A percentile compares a stretch with the other conserved stretches of the same genome.
Evolutionary conservation across 2,113 vertebrate species (phyloP).

Genomic region (Rhinoderma darwinii): DNA sequence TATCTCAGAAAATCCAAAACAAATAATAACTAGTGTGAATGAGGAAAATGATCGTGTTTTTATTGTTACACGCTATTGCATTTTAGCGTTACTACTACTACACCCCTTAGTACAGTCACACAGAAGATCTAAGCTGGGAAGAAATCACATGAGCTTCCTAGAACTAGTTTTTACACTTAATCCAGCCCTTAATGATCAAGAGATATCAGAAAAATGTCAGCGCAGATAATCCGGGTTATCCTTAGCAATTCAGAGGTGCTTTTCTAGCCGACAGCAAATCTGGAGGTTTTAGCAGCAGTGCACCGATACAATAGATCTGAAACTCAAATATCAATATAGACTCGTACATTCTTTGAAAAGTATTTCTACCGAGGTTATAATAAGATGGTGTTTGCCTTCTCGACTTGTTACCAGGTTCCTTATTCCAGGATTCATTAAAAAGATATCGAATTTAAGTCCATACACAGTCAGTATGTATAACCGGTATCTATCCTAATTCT

Average conservation of each 20-base stretch:
- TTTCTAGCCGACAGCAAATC: conserved; percentile 58
- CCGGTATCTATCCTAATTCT: too few species aligned
- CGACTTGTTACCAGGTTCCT: neutral
- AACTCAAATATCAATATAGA: conserved; percentile 59
- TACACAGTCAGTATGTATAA: too few species aligned
- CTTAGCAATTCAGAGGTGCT: conserved; percentile 28
- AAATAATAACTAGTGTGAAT: neutral
- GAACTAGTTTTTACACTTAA: conserved; percentile 61
- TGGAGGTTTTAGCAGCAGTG: conserved; percentile 60
- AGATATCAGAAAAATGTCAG: conserved; percentile 62
- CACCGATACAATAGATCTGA: conserved; percentile 50
- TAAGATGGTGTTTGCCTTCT: neutral
- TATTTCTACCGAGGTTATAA: neutral
- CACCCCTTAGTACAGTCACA: neutral
- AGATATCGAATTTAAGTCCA: too few species aligned
- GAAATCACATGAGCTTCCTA: conserved; percentile 57
- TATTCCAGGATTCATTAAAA: neutral
- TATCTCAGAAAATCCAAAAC: neutral
- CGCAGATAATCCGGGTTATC: conserved; percentile 64
- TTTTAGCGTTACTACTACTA: neutral
- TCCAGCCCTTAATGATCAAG: conserved; percentile 62
- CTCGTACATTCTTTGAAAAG: conserved; percentile 11
- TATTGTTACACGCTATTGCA: neutral
- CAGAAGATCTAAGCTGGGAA: conserved; percentile 27
- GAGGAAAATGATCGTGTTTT: neutral